phyloP scores from a whole-genome alignment of 2,113 vertebrate species.

The Ptyas mucosa region DNA sequence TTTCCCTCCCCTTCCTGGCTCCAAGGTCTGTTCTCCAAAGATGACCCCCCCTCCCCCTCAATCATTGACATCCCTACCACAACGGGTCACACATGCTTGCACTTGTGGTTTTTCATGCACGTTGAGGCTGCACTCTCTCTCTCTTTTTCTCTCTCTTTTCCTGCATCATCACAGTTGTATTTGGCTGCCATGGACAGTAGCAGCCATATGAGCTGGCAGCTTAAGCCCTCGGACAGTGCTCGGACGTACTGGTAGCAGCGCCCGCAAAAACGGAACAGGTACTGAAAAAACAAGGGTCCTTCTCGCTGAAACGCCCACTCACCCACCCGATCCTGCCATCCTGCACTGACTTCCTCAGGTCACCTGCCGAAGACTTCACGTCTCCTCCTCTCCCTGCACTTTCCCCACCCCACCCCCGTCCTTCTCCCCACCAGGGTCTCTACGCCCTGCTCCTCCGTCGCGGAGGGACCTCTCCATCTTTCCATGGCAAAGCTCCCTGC shows the following conservation, averaged over 20 bases:
- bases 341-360: constrained; percentile 61
- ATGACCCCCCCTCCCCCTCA: constrained; percentile 16
- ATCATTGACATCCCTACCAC: constrained; percentile 51
- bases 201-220: constrained; percentile 90
- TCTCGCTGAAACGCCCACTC: constrained; percentile 56
- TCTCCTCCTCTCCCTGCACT: constrained; percentile 58
- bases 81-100: constrained; percentile 68
- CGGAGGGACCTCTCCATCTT: constrained; percentile 18
- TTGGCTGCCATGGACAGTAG: constrained; percentile 92
- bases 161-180: constrained; percentile 88
- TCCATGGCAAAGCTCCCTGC: constrained; percentile 27
- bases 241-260: constrained; percentile 89
- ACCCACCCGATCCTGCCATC: constrained; percentile 55
- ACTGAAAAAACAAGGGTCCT: constrained; percentile 78
- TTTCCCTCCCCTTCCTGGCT: constrained; percentile 39
- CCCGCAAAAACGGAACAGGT: constrained; percentile 80
- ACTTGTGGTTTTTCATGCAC: constrained; percentile 73
- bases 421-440: constrained; percentile 47
- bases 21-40: constrained; percentile 40
- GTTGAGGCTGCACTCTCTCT: constrained; percentile 80
- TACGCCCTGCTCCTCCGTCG: constrained; percentile 38
- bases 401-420: constrained; percentile 5
- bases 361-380: constrained; percentile 62
- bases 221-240: constrained; percentile 93
- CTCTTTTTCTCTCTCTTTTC: constrained; percentile 77